Conservation (phyloP, 2,113 vertebrate species). For the Asarcornis scutulata region DNA sequence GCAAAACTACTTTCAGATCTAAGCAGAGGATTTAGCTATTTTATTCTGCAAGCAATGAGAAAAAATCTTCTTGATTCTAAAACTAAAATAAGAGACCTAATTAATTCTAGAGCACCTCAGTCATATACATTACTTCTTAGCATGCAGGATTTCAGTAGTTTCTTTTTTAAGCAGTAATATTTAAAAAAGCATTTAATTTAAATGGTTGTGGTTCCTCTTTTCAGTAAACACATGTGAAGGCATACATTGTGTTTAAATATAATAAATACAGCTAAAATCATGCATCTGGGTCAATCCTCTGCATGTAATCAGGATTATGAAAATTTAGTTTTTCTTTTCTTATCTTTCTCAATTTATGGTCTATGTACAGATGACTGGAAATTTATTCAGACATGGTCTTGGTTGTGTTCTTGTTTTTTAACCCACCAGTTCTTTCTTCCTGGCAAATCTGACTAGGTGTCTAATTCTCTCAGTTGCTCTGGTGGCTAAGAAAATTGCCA, state of each 20-base stretch:
- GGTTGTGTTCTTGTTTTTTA: constrained; percentile 35
- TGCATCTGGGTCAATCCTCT: constrained; percentile 70
- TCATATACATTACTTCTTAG: constrained; percentile 31
- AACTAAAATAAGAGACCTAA: constrained; percentile 55
- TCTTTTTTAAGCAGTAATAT: constrained; percentile 42
- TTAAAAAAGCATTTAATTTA: constrained; percentile 41
- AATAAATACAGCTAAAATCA: constrained; percentile 65
- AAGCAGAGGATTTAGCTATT: constrained; percentile 59
- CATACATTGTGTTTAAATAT: constrained; percentile 51
- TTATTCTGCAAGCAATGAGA: constrained; percentile 67
- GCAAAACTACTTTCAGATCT: constrained; percentile 72
- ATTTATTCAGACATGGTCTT: constrained; percentile 51
- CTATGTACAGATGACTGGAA: constrained; percentile 28
- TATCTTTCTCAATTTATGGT: constrained; percentile 58
- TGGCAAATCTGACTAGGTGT: constrained; percentile 9
- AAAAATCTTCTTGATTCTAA: constrained; percentile 58
- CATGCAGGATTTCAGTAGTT: constrained; percentile 42
- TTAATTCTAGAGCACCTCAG: constrained; percentile 49
- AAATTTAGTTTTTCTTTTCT: constrained; percentile 56
- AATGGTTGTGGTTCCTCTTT: constrained; percentile 39
- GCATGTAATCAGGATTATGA: constrained; percentile 70
- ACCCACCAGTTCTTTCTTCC: not conserved
- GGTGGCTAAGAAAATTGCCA: not conserved
- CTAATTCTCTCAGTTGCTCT: constrained; percentile 9
- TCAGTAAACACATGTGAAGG: constrained; percentile 55